Evolutionary conservation across 2,888 invertebrate genomes (phyloP), one percentile per base, ranked within the genome.

Genomic region (Diabrotica balteata): DNA sequence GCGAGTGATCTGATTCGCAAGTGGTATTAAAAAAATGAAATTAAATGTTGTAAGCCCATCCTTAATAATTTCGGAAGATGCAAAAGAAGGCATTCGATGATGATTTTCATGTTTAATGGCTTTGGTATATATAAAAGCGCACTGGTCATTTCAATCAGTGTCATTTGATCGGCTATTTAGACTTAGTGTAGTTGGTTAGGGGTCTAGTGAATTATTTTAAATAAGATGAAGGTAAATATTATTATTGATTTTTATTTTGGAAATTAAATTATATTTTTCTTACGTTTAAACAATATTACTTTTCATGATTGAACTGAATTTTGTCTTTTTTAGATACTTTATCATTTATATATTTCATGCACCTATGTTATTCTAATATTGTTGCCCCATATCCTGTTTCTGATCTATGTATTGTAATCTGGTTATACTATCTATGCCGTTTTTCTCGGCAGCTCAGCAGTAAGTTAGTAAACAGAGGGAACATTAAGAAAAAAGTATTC

Each of bases 1-100:
- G 45, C 69, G 71, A 73, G 70, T 76, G 76, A 75, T 77, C 75
- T 73, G 68, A 68, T 76, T 77, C 72, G 68, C 74, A 73, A 74
- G 61, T 70, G 61, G 61, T 57, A 57, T 67, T 63, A 46, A 59
- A 47, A 59, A 50, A 58, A n/a, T 46, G 50, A 57, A 63, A 63
- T 63, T 63, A 63, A 63, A 72, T 72, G 61, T 69, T 72, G 63
- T 63, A 64, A 68, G 72, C 70, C 68, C 70, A 71, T 73, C 74
- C 66, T 69, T 67, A 60, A 44, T 66, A 62, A 66, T 69, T 71
- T 68, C 59, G 68, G 71, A 67, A 69, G 68, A 70, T 73, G 70
- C 17, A 57, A 44, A 57, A 11, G 11, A 17, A 57, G 45, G 55
- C 17, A 11, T 57, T 17, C 44, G 44, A 57, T 57, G 45, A 57